Base-by-base conservation (phyloP, 2,113 vertebrate species). In the Lophura nycthemera region DNA sequence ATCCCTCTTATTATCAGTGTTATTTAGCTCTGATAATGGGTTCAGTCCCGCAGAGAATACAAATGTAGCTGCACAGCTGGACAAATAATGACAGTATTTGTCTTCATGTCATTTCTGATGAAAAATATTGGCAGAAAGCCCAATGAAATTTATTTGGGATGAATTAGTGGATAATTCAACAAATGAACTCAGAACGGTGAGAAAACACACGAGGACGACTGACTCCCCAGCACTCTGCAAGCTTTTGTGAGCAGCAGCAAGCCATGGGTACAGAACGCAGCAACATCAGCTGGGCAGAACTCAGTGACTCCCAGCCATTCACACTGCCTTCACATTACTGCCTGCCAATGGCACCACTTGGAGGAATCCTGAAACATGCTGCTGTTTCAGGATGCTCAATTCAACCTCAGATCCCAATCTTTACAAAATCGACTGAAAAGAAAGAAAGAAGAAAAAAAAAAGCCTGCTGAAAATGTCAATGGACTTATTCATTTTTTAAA, bases 71-170 rank as follows among this genome's bases (percentile, higher is more conserved):
- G 65, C 92, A 95, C 95, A 96, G 91, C 93, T 96, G 95, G 87
- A 78, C 82, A 89, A 94, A 88, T 81, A 93, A 95, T 8, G 43
- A 86, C 89, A 90, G 86, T 19, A 83, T 96, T 95, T 95, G 89
- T 95, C 85, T 91, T 83, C 52, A 0, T 72, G 91, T 89, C 77
- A 22, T 38, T 92, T 91, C 24, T 91, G 65, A 95, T 83, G 79
- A 77, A 75, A 89, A 91, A 87, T 61, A 60, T 80, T 95, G 94
- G 93, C 94, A 67, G 47, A 52, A 81, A 63, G 85, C 94, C 82
- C 93, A 45, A 64, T 22, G 65, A 91, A 93, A 93, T 89, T 71
- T 83, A 77, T 86, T 83, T 70, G 71, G 50, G 56, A 80, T 81
- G 87, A 91, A 85, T 93, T 85, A 80, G 52, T 17, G 60, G 74